Evolutionary conservation across 2,797 vertebrate genomes (phyloP).

Genomic region (Manis javanica): DNA sequence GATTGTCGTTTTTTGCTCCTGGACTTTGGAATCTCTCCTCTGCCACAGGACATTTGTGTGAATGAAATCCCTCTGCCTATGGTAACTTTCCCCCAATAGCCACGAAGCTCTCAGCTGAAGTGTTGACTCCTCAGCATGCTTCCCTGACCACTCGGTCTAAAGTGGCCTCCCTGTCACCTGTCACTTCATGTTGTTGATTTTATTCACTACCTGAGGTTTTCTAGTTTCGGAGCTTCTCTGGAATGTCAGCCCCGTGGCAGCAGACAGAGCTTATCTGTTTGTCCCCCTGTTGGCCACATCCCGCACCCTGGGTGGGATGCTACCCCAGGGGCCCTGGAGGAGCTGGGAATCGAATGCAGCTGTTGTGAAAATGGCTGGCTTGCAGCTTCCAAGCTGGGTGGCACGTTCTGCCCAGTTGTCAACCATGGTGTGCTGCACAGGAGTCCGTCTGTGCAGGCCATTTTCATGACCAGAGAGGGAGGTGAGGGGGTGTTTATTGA

Average conservation of each 20-base stretch:
- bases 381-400: background rate
- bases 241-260: background rate
- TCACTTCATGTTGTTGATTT: background rate
- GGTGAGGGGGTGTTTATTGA: background rate
- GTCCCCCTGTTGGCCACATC: background rate
- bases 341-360: background rate
- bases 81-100: background rate
- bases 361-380: background rate
- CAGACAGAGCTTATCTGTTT: too few species aligned
- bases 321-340: background rate
- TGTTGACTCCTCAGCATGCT: background rate
- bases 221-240: background rate
- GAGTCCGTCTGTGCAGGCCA: background rate
- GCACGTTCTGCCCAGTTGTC: background rate
- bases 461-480: background rate
- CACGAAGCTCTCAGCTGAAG: background rate
- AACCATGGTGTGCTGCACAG: background rate
- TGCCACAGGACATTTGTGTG: background rate
- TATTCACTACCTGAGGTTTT: background rate
- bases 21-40: background rate
- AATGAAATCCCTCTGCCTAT: background rate
- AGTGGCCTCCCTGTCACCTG: background rate
- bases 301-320: rapidly evolving
- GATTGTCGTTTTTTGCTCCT: background rate
- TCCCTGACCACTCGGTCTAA: background rate